phyloP scores from a whole-genome alignment of 1,140 invertebrate genomes.

The Leptoteleia sp. region DNA sequence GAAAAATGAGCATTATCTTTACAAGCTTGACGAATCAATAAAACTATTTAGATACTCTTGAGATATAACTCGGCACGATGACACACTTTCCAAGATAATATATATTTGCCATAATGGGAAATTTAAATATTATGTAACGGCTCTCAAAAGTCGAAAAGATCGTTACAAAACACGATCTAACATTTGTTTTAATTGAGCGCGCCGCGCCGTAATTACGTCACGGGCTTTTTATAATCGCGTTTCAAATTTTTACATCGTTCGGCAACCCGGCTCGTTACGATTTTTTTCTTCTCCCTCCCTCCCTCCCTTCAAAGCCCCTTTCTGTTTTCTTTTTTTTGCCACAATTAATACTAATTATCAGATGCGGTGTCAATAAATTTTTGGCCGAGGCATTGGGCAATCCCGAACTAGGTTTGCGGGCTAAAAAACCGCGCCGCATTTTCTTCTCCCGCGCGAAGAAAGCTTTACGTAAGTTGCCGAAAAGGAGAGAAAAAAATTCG shows the following conservation, averaged over 20 bases:
- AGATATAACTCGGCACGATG: constrained; percentile 11
- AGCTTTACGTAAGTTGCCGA: constrained; percentile 39
- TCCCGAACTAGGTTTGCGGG: background rate
- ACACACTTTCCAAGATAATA: constrained; percentile 35
- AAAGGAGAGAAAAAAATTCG: constrained; percentile 2
- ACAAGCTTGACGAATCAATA: constrained; percentile 18
- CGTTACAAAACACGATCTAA: constrained; percentile 29
- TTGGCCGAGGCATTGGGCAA: constrained; percentile 14
- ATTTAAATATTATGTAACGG: constrained; percentile 36
- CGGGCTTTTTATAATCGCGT: constrained; percentile 6
- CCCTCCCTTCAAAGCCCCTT: background rate
- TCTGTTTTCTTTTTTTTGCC: constrained; percentile 10
- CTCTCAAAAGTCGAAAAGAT: constrained; percentile 31
- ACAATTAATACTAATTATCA: constrained; percentile 23
- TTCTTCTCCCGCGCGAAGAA: constrained; percentile 18
- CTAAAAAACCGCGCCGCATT: background rate
- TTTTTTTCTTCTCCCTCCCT: background rate
- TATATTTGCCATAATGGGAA: constrained; percentile 36
- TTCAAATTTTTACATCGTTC: background rate
- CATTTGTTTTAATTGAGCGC: constrained; percentile 14
- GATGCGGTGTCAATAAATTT: constrained; percentile 33
- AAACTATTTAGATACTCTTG: constrained; percentile 20
- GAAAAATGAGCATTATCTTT: too few species aligned
- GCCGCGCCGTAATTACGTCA: constrained; percentile 13
- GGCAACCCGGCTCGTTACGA: background rate